Base-by-base conservation (phyloP, 1,140 invertebrate species). In the Phymorhynchus buccinoides region DNA sequence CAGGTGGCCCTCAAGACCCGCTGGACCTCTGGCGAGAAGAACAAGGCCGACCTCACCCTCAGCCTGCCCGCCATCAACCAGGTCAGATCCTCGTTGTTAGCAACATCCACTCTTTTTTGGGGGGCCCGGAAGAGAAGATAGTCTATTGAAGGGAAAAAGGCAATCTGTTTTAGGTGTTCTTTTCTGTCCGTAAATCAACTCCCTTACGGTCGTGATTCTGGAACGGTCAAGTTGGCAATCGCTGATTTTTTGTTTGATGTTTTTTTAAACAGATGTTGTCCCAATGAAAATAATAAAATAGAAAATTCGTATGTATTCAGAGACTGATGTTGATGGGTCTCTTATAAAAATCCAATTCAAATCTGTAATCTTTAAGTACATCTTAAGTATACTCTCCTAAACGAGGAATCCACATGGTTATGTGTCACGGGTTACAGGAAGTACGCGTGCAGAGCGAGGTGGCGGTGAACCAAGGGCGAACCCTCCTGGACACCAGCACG, bases 401-500 rank as follows among this genome's bases (percentile, higher is more conserved):
- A 62, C n/a, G 1, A 16, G 73, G 56, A 52, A 35, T 12, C n/a
- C 56, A 62, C 56, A 27, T 62, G 56, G 56, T 91, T n/a, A n/a
- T n/a, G n/a, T n/a, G n/a, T n/a, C n/a, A n/a, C n/a, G n/a, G n/a
- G 71, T 80, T 83, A 66, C 77, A 88, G 86, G 84, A 87, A 30
- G 83, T 88, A 30, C 80, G 78, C 32, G 68, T 88, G 41, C 84
- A 79, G 39, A 84, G 89, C 42, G 87, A 89, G 68, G 86, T 90
- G 81, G 89, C 83, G 0, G 39, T 88, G 66, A 90, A 88, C 84
- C 85, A 82, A 12, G 89, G 86, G 37, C 83, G 75, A 68, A 83
- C 85, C 32, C 56, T 88, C 1, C 84, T 92, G 39, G 88, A 91
- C 82, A 83, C 90, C 0, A 92, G 89, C 52, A 89, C 92, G 1